A percentile compares a stretch with the other conserved stretches of the same genome.
These are phyloP conservation scores for Cataglyphis altisquamis DNA, from an alignment of 2,888 invertebrate genomes.

Conservation along the genomic window DNA sequence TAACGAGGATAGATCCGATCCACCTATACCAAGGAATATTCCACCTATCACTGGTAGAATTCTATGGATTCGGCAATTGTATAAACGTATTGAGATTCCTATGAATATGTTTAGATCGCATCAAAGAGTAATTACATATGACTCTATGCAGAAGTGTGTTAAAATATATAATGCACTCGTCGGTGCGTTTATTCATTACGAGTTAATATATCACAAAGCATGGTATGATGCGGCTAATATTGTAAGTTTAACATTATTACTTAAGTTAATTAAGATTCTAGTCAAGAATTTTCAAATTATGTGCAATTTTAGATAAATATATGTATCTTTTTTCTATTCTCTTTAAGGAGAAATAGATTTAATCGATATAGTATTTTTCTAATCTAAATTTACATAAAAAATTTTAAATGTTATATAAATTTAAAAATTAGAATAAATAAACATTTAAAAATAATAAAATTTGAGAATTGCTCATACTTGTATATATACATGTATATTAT, in stretches of 20 bases:
- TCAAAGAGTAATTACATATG: conserved; percentile 87
- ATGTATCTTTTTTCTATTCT: background rate
- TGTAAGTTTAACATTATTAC: conserved; percentile 86
- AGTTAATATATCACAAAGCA: conserved; percentile 93
- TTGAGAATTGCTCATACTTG: background rate
- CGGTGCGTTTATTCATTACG: conserved; percentile 93
- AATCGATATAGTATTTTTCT: background rate
- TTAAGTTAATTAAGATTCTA: background rate
- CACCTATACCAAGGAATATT: conserved; percentile 91
- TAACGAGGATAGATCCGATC: conserved; percentile 92
- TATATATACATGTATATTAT: background rate
- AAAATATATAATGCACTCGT: conserved; percentile 93
- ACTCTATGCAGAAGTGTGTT: conserved; percentile 91
- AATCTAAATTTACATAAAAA: background rate
- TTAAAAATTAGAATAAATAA: background rate
- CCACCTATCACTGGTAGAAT: conserved; percentile 94
- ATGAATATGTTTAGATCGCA: conserved; percentile 89
- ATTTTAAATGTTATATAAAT: background rate
- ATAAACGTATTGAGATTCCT: conserved; percentile 91
- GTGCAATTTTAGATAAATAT: conserved; percentile 11
- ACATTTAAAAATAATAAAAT: background rate
- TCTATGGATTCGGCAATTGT: conserved; percentile 93
- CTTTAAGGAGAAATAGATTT: background rate
- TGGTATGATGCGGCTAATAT: conserved; percentile 93
- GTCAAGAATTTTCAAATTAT: background rate